These are phyloP conservation scores for Contarinia nasturtii DNA, from an alignment of 1,140 invertebrate species.

Conservation along the genomic window DNA sequence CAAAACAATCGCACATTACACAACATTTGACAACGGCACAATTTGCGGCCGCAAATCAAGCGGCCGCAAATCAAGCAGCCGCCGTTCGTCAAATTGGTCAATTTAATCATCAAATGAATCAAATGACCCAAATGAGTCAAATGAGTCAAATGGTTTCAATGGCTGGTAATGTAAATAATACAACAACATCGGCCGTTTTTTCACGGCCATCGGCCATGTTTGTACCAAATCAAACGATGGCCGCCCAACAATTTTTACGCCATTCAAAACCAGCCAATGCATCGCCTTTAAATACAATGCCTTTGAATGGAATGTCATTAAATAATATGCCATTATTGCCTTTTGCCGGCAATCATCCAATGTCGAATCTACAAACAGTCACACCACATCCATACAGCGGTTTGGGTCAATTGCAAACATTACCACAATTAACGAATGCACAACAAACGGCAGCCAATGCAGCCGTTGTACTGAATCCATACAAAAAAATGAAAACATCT, in stretches of 20 bases:
- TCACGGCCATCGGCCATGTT: slow-evolving; percentile 7
- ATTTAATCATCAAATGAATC: neutral
- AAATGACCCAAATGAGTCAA: neutral
- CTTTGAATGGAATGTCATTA: slow-evolving; percentile 1
- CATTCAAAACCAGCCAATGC: slow-evolving; percentile 12
- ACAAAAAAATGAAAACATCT: slow-evolving; percentile 75
- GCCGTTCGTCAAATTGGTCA: neutral
- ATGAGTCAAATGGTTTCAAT: neutral
- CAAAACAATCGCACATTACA: slow-evolving; percentile 13
- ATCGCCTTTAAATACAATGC: slow-evolving; percentile 6
- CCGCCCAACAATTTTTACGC: neutral
- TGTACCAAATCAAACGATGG: slow-evolving; percentile 8
- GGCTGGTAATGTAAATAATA: too few species aligned
- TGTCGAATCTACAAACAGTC: slow-evolving; percentile 5
- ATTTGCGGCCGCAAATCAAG: slow-evolving; percentile 5
- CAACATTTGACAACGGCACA: slow-evolving; percentile 1
- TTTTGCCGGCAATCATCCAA: neutral
- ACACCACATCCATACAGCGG: neutral
- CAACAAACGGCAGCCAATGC: slow-evolving; percentile 22
- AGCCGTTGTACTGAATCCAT: slow-evolving; percentile 51
- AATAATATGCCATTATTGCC: slow-evolving; percentile 1
- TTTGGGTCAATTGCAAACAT: neutral
- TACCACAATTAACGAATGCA: slow-evolving; percentile 3
- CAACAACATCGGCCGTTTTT: slow-evolving; percentile 1
- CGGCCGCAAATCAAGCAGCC: slow-evolving; percentile 1